Percentiles rank a stretch among this genome's conserved stretches.
Conservation (phyloP, 2,888 invertebrate genomes). For the Pristionchus exspectatus region DNA sequence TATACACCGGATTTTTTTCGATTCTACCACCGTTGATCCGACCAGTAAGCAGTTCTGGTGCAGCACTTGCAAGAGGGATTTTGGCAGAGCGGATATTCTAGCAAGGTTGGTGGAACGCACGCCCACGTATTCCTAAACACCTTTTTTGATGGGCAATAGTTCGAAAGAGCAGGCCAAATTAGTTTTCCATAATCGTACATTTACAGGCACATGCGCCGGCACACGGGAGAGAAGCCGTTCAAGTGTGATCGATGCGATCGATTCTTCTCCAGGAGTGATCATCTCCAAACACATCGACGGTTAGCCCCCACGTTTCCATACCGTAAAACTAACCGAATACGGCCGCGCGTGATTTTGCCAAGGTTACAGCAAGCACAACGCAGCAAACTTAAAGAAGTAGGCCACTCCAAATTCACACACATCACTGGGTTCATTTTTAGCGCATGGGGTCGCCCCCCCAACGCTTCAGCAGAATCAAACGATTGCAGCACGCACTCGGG, state of each 20-base stretch:
- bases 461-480: neutral
- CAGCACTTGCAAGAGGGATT: constrained; percentile 73
- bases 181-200: no score
- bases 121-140: neutral
- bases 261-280: constrained; percentile 68
- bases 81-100: constrained; percentile 75
- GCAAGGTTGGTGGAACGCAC: constrained; percentile 59
- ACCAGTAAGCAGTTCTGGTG: constrained; percentile 62
- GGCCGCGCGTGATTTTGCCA: no score
- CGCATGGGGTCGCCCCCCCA: no score
- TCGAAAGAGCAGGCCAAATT: no score
- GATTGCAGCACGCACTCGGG: constrained; percentile 73
- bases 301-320: neutral
- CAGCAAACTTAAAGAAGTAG: no score
- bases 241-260: constrained; percentile 74
- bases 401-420: no score
- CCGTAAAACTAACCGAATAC: no score
- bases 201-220: constrained; percentile 73
- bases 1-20: no score
- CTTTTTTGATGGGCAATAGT: neutral
- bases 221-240: constrained; percentile 77
- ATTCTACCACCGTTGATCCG: neutral
- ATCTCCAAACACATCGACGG: constrained; percentile 64
- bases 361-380: no score
- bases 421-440: no score